A percentile compares a stretch with the other conserved stretches of the same genome.
Evolutionary conservation across 2,888 invertebrate species (phyloP).

Genomic region (Drosophila colorata): DNA sequence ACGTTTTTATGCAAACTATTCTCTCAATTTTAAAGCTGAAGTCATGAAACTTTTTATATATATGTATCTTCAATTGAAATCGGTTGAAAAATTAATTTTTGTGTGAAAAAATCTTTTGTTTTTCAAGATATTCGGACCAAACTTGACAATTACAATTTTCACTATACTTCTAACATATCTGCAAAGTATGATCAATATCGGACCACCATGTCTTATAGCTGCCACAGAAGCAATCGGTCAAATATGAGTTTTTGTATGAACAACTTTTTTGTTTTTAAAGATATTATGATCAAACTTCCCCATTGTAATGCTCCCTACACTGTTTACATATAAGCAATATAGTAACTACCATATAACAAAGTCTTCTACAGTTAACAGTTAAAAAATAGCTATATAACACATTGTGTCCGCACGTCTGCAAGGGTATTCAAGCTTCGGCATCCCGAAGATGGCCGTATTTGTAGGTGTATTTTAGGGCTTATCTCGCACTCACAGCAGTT

Average conservation of each 20-base stretch:
- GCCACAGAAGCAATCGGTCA: not conserved
- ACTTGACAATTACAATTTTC: not conserved
- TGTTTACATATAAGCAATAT: too few species aligned
- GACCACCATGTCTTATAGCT: not conserved
- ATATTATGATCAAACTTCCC: not conserved
- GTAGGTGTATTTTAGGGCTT: slow-evolving; percentile 1
- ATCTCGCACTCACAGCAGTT: slow-evolving; percentile 66
- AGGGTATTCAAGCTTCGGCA: slow-evolving; percentile 6
- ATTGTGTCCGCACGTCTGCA: not conserved
- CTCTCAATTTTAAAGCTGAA: too few species aligned
- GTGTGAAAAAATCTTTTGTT: too few species aligned
- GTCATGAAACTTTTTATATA: too few species aligned
- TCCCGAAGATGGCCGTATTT: not conserved
- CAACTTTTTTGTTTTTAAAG: not conserved
- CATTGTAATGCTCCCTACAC: too few species aligned
- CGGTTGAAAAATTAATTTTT: too few species aligned
- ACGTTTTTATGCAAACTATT: too few species aligned
- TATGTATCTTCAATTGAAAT: not conserved
- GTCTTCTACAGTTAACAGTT: too few species aligned
- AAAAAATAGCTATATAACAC: too few species aligned
- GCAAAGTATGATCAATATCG: not conserved
- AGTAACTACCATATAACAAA: too few species aligned
- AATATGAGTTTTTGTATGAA: not conserved
- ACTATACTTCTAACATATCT: not conserved
- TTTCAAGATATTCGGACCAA: too few species aligned